Evolutionary conservation across 1,140 invertebrate species (phyloP).

Genomic region (Papilio glaucus): DNA sequence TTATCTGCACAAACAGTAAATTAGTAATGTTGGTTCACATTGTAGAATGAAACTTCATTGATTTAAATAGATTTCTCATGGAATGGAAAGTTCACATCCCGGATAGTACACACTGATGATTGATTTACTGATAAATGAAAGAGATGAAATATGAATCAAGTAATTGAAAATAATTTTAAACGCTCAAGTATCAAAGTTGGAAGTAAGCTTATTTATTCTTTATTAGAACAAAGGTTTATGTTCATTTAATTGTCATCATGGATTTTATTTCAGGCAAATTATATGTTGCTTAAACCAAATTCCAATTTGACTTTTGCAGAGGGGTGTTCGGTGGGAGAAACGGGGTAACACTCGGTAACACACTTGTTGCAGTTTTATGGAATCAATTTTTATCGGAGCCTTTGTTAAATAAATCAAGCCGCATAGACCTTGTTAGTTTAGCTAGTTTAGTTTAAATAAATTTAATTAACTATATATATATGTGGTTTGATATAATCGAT

Average conservation of each 20-base stretch:
- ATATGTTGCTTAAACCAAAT: neutral
- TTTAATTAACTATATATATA: too few relatives aligned
- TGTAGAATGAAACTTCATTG: too few relatives aligned
- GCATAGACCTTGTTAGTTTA: too few relatives aligned
- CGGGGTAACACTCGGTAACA: neutral
- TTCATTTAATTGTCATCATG: constrained; percentile 3
- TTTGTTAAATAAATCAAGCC: neutral
- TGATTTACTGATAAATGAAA: too few relatives aligned
- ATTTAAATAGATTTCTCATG: too few relatives aligned
- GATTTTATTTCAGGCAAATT: neutral
- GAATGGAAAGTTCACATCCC: neutral
- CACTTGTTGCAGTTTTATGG: neutral
- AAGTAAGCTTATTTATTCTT: constrained; percentile 6
- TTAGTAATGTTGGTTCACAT: too few relatives aligned
- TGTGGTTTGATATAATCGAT: too few relatives aligned
- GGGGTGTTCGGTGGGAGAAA: neutral
- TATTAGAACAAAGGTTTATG: neutral
- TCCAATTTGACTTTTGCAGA: neutral
- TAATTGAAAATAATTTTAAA: constrained; percentile 17
- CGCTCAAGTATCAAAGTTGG: neutral
- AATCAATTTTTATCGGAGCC: neutral
- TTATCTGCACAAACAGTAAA: too few relatives aligned
- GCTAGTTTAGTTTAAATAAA: too few relatives aligned
- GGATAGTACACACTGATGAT: neutral
- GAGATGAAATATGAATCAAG: neutral